Evolutionary conservation across 1,140 invertebrate genomes (phyloP).

Genomic region (Trichoplusia ni): DNA sequence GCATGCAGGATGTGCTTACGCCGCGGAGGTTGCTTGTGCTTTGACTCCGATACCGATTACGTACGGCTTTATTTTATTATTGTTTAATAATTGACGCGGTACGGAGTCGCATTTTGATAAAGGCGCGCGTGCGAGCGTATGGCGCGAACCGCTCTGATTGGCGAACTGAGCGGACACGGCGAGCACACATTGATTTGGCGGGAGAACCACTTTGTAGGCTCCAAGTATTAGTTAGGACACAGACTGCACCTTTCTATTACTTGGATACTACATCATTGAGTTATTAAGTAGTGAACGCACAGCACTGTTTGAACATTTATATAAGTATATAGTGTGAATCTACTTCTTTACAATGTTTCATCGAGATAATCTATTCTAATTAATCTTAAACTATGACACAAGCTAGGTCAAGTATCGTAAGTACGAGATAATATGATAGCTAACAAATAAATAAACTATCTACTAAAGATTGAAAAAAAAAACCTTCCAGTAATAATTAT

Average conservation of each 20-base stretch:
- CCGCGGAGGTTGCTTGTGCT: conserved; percentile 52
- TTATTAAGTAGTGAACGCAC: no score
- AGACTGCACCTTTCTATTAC: conserved; percentile 29
- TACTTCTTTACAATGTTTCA: no score
- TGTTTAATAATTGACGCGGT: conserved; percentile 51
- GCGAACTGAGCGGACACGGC: conserved; percentile 44
- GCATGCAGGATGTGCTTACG: conserved; percentile 54
- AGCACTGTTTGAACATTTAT: no score
- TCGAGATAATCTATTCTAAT: no score
- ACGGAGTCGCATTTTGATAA: conserved; percentile 63
- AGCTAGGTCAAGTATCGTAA: no score
- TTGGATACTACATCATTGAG: conserved; percentile 31
- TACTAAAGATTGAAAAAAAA: no score
- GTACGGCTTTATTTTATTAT: conserved; percentile 64
- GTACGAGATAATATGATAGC: no score
- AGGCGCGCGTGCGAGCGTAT: conserved; percentile 61
- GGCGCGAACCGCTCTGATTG: conserved; percentile 72
- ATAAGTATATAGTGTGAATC: no score
- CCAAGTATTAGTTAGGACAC: conserved; percentile 10
- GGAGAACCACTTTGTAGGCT: conserved; percentile 51
- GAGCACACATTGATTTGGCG: conserved; percentile 55
- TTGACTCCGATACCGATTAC: conserved; percentile 48
- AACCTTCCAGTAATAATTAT: no score
- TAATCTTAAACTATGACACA: no score
- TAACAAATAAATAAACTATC: no score